These are phyloP conservation scores for Peromyscus aztecus DNA, from an alignment of 2,797 vertebrate species.

Conservation along the genomic window DNA sequence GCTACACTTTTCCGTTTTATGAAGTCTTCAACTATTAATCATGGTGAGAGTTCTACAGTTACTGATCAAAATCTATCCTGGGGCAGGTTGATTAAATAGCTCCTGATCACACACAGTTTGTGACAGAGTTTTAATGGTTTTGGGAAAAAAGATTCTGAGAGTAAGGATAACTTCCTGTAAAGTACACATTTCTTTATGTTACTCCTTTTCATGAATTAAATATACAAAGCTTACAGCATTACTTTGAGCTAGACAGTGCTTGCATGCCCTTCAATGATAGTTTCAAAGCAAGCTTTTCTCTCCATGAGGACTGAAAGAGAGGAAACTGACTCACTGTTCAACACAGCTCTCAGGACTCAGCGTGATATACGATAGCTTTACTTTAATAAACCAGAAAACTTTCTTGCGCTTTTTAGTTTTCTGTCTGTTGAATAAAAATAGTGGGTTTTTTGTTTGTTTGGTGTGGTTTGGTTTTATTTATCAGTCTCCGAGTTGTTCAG, in stretches of 20 bases:
- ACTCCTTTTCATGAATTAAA: constrained; percentile 62
- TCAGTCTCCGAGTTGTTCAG: background rate
- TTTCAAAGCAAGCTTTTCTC: constrained; percentile 55
- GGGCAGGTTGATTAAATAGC: constrained; percentile 19
- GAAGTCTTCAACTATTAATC: constrained; percentile 53
- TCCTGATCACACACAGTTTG: background rate
- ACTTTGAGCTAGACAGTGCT: constrained; percentile 2
- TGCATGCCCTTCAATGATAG: background rate
- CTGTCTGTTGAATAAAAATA: background rate
- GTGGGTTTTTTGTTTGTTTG: background rate
- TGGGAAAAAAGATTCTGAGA: background rate
- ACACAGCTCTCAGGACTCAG: background rate
- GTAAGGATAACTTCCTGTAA: background rate
- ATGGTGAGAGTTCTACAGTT: constrained; percentile 53
- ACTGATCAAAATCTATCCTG: constrained; percentile 30
- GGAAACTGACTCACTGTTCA: background rate
- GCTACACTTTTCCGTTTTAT: constrained; percentile 58
- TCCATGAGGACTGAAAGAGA: background rate
- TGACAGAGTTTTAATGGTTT: constrained; percentile 43
- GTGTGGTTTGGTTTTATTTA: background rate
- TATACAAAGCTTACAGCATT: constrained; percentile 17
- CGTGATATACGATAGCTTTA: background rate
- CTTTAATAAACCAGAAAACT: constrained; percentile 9
- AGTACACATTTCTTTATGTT: background rate
- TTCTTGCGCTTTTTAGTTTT: constrained; percentile 42